These are phyloP conservation scores for Orthonevra nobilis DNA, from an alignment of 2,888 invertebrate species.

Conservation along the genomic window DNA sequence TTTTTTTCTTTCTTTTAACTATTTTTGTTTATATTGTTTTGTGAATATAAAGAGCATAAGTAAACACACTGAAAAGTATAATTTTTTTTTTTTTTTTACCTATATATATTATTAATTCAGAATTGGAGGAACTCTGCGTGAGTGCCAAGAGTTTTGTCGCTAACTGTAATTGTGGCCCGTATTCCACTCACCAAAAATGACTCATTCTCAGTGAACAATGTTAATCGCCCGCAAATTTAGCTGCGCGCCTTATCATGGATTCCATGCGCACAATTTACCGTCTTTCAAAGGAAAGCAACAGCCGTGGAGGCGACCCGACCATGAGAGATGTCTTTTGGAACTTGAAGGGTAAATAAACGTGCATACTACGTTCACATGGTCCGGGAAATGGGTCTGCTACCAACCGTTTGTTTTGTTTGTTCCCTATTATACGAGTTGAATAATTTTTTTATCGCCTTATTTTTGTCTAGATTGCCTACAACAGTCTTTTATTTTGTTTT, in stretches of 20 bases:
- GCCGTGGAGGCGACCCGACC: background rate
- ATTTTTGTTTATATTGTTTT: too few species aligned
- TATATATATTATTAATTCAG: too few species aligned
- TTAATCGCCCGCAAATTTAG: constrained; percentile 19
- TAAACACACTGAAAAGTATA: too few species aligned
- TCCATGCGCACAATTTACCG: constrained; percentile 42
- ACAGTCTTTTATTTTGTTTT: too few species aligned
- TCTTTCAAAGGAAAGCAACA: constrained; percentile 21
- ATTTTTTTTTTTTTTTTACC: too few species aligned
- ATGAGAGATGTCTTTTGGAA: constrained; percentile 10
- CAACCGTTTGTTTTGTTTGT: constrained; percentile 20
- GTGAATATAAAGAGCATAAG: too few species aligned
- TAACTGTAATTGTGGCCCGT: constrained; percentile 43
- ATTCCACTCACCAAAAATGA: constrained; percentile 37
- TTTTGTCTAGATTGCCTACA: too few species aligned
- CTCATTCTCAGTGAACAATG: constrained; percentile 18
- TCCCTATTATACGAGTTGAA: constrained; percentile 4
- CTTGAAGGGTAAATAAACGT: constrained; percentile 28
- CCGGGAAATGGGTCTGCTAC: constrained; percentile 21
- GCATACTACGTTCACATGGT: background rate
- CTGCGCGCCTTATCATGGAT: constrained; percentile 44
- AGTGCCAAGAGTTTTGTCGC: too few species aligned
- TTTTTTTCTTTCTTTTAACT: too few species aligned
- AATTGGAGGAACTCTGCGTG: too few species aligned
- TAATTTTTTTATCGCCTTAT: background rate